Conservation (phyloP, 2,113 vertebrate species). For the Trematomus loennbergii region DNA sequence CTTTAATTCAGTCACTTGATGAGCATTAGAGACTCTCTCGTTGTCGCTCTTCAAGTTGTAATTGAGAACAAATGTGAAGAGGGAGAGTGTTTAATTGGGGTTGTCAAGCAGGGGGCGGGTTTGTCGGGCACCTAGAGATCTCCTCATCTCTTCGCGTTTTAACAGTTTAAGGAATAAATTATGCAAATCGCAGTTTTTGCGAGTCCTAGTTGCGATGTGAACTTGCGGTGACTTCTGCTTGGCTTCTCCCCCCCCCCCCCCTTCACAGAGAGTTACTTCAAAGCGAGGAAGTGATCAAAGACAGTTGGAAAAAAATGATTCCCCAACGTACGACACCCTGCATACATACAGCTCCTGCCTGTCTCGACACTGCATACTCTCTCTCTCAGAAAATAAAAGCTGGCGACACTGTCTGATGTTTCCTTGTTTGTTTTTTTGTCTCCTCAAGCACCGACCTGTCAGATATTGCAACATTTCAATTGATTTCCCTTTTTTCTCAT, state of each 20-base stretch:
- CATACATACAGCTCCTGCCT: constrained; percentile 80
- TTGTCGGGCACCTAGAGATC: constrained; percentile 71
- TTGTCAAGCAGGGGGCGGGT: constrained; percentile 69
- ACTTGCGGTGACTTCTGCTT: constrained; percentile 83
- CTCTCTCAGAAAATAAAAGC: constrained; percentile 84
- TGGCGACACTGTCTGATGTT: constrained; percentile 84
- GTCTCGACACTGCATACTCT: constrained; percentile 60
- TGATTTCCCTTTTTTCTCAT: constrained; percentile 71
- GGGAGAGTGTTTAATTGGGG: constrained; percentile 75
- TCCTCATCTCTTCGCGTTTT: constrained; percentile 67
- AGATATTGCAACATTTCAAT: constrained; percentile 81
- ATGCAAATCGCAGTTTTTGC: constrained; percentile 82
- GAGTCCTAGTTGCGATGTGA: constrained; percentile 84
- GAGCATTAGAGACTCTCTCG: constrained; percentile 60
- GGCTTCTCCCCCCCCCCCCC: constrained; percentile 71
- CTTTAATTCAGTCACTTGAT: constrained; percentile 60
- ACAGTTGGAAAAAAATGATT: constrained; percentile 79
- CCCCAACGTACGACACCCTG: constrained; percentile 82
- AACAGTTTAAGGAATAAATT: constrained; percentile 81
- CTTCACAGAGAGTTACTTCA: constrained; percentile 85
- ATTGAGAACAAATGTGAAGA: constrained; percentile 79
- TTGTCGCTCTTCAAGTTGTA: constrained; percentile 68
- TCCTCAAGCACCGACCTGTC: constrained; percentile 80
- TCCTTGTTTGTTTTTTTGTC: constrained; percentile 32
- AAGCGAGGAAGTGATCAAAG: constrained; percentile 90